Base-by-base conservation (phyloP, 2,888 invertebrate genomes). In the Ophion ellenae region DNA sequence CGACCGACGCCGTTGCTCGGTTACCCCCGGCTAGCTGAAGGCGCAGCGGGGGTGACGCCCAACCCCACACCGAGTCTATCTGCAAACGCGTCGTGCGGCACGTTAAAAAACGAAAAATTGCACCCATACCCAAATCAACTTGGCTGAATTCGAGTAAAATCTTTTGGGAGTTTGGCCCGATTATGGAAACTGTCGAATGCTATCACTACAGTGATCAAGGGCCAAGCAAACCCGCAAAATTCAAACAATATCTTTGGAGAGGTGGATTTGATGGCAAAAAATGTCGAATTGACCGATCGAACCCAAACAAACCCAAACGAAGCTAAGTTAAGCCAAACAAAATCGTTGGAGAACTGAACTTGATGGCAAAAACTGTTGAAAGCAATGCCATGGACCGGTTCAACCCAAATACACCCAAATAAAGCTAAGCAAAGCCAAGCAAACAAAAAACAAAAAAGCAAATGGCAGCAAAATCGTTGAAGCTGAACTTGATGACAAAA, bases 41-140 rank as follows among this genome's bases (percentile, higher is more conserved):
- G 92, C 97, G 97, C 96, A 97, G 96, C 96, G 97, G 97, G 96
- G 97, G 97, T 95, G 97, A 97, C 96, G 97, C 97, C 97, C 97
- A 98, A 95, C 97, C 97, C 98, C 98, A 97, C 97, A 97, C 97
- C 95, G 97, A 97, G 96, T 98, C 97, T 97, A 98, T 98, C 97
- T 98, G 95, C 91, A 96, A 96, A 92, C 94, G 91, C 92, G 93
- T 93, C 92, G 92, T 92, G 91, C 91, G 57, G 28, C 69, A 14
- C 20, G 20, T 40, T 32, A 36, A 28, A 67, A 36, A 73, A 59
- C 2, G n/a, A 11, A 11, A 32, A 32, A 28, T 17, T 28, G 0
- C 17, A 53, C 11, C 17, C 53, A 53, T 17, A 14, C 5, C 4
- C 53, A 17, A 53, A 5, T 2, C 4, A 53, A 17, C 53, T 0